A percentile compares a stretch with the other conserved stretches of the same genome.
phyloP scores from a whole-genome alignment of 2,888 invertebrate species.

The Spicauda simplicius region DNA sequence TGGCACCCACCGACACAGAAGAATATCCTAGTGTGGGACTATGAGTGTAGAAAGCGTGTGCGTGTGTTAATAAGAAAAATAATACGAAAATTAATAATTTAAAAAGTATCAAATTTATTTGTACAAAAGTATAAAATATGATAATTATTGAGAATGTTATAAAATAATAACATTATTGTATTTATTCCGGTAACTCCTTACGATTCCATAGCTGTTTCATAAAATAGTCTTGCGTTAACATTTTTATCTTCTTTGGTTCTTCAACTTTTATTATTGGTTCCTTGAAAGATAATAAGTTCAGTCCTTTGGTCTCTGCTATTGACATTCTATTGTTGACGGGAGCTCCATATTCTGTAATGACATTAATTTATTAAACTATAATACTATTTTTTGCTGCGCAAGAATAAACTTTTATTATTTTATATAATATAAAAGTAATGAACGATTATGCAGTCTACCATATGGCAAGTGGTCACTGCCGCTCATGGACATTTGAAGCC shows the following conservation, averaged over 20 bases:
- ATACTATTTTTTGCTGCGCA: not conserved
- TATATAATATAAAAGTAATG: too few relatives aligned
- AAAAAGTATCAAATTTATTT: not conserved
- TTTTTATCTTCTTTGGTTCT: slow-evolving; percentile 42
- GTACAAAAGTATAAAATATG: not conserved
- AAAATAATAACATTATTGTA: slow-evolving; percentile 35
- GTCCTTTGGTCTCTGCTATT: slow-evolving; percentile 9
- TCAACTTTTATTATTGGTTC: slow-evolving; percentile 48
- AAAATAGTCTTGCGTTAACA: slow-evolving; percentile 52
- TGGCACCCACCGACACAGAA: too few relatives aligned
- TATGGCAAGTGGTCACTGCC: too few relatives aligned
- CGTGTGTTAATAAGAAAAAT: too few relatives aligned
- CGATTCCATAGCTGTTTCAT: slow-evolving; percentile 60
- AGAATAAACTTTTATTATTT: too few relatives aligned
- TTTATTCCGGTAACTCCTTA: slow-evolving; percentile 48
- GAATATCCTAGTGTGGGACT: too few relatives aligned
- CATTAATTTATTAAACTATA: not conserved
- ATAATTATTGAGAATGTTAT: not conserved
- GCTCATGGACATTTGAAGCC: too few relatives aligned
- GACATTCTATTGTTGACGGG: slow-evolving; percentile 6
- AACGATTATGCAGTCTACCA: too few relatives aligned
- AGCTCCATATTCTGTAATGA: slow-evolving; percentile 7
- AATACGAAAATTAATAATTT: too few relatives aligned
- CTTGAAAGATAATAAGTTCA: slow-evolving; percentile 28
- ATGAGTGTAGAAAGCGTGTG: too few relatives aligned